phyloP scores from a whole-genome alignment of 2,113 vertebrate species.

The Ovis canadensis region DNA sequence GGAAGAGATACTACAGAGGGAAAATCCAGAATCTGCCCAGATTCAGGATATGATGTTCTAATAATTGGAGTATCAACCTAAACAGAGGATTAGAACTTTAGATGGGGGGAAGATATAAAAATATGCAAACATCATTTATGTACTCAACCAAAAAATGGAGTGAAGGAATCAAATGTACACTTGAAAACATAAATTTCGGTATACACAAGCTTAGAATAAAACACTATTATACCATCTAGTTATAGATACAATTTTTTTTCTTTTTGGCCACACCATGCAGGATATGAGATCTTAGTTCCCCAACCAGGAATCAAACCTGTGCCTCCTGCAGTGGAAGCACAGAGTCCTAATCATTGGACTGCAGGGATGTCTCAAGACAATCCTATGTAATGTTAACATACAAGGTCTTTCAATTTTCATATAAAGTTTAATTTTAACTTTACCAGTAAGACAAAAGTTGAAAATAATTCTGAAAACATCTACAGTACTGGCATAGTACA shows the following conservation, averaged over 20 bases:
- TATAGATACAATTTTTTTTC: neutral
- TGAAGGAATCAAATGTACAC: neutral
- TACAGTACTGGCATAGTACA: neutral
- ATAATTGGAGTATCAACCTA: neutral
- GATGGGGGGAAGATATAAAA: neutral
- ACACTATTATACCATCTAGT: neutral
- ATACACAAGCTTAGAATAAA: conserved; percentile 3
- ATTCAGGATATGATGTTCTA: conserved; percentile 16
- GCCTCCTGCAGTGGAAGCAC: neutral
- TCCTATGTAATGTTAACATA: neutral
- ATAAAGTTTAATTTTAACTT: conserved; percentile 22
- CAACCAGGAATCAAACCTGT: neutral
- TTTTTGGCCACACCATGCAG: neutral
- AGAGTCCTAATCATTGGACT: neutral
- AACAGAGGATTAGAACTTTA: neutral
- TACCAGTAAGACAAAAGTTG: neutral
- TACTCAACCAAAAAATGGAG: neutral
- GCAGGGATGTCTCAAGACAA: neutral
- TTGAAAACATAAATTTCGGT: neutral
- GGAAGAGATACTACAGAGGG: neutral
- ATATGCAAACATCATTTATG: neutral
- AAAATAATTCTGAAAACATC: conserved; percentile 25
- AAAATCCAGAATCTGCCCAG: neutral
- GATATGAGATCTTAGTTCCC: neutral
- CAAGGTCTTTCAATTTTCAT: conserved; percentile 3